Percentiles rank a stretch among this genome's conserved stretches.
phyloP scores from a whole-genome alignment of 2,888 invertebrate genomes.

The Ophraella communa region DNA sequence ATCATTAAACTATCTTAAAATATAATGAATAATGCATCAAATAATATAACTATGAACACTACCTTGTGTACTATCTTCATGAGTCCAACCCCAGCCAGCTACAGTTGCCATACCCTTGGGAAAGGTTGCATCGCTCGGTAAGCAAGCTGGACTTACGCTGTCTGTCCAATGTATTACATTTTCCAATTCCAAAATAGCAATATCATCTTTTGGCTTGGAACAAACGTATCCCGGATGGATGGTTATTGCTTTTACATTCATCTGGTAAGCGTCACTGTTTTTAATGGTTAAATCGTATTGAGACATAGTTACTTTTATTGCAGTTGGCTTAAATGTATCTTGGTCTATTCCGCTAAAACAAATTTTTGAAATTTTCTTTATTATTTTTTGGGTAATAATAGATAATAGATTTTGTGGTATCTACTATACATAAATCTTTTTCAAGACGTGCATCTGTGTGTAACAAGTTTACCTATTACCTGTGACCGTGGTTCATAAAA shows the following conservation, averaged over 20 bases:
- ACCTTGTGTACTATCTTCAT: constrained; percentile 64
- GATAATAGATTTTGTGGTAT: too few species aligned
- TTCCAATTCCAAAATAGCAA: constrained; percentile 76
- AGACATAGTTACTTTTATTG: constrained; percentile 73
- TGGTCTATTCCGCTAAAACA: constrained; percentile 68
- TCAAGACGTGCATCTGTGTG: too few species aligned
- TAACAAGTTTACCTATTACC: background rate
- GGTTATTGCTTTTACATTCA: constrained; percentile 63
- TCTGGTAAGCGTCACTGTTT: constrained; percentile 60
- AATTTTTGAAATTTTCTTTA: background rate
- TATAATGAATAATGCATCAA: too few species aligned
- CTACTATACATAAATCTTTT: too few species aligned
- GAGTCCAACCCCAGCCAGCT: constrained; percentile 87
- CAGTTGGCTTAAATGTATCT: constrained; percentile 67
- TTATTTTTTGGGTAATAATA: background rate
- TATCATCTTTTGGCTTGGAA: constrained; percentile 68
- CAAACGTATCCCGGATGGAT: constrained; percentile 80
- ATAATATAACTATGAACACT: too few species aligned
- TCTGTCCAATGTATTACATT: constrained; percentile 72
- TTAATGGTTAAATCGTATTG: constrained; percentile 73
- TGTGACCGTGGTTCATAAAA: background rate
- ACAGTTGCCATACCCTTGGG: constrained; percentile 72
- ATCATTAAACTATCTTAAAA: too few species aligned
- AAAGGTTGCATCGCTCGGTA: constrained; percentile 70
- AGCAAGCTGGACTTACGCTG: constrained; percentile 78